A percentile compares a stretch with the other conserved stretches of the same genome.
Conservation (phyloP, 2,113 vertebrate genomes). For the Microcebus lehilahytsara region DNA sequence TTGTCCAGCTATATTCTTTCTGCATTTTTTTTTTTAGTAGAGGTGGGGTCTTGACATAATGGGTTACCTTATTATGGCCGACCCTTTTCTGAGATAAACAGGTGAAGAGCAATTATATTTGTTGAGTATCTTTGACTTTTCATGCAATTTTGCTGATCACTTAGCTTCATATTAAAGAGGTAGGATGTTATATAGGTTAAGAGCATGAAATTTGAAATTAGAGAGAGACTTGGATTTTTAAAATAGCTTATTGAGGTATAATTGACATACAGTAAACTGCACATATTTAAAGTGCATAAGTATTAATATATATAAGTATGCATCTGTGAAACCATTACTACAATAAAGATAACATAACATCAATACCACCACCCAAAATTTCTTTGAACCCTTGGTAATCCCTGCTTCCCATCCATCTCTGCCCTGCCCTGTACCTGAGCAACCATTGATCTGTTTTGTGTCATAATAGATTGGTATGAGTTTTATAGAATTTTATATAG, state of each 20-base stretch:
- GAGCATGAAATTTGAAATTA: background rate
- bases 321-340: background rate
- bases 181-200: background rate
- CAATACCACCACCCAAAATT: background rate
- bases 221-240: background rate
- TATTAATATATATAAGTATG: background rate
- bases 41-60: too few relatives aligned
- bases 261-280: background rate
- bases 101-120: background rate
- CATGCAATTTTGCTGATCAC: background rate
- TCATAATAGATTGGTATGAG: background rate
- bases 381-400: background rate
- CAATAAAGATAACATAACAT: background rate
- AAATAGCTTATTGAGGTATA: background rate
- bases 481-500: background rate
- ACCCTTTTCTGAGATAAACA: background rate
- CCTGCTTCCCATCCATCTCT: background rate
- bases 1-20: too few relatives aligned
- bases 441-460: background rate
- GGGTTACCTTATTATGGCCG: background rate
- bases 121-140: background rate
- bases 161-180: background rate
- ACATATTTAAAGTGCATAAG: background rate
- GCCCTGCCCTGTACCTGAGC: background rate
- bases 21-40: too few relatives aligned